Base-by-base conservation (phyloP, 2,113 vertebrate genomes). In the Sylvilagus bachmani region DNA sequence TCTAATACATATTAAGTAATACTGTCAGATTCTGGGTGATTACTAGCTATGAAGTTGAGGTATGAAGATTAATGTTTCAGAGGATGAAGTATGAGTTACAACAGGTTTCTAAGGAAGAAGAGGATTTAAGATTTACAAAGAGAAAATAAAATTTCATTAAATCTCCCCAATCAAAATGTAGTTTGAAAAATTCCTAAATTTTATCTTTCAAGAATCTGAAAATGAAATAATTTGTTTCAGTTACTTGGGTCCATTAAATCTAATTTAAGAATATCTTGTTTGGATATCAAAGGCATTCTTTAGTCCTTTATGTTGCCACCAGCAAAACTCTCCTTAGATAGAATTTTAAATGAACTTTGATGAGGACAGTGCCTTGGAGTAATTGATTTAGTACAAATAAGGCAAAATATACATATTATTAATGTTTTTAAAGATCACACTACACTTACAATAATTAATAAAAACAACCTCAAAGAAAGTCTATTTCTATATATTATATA, bases 291-390 rank as follows among this genome's bases (percentile, higher is more conserved):
- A 97, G 24, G 3, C 19, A 62, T 71, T 67, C 70, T 91, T 90
- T 93, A 53, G 22, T 90, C 82, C 29, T 80, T 67, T 85, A 22
- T 73, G 16, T 74, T 92, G 67, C 82, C 88, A 25, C 53, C 69
- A 29, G n/a, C 86, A 89, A 91, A 96, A 21, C 12, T 91, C 49
- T 81, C 61, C 86, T 95, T 89, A 94, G 62, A n/a, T 11, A 83
- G 89, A 92, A 71, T 92, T 90, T 92, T 86, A 94, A 96, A 94
- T 93, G 64, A 79, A 36, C 31, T 93, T 51, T 86, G 58, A 93
- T 95, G 58, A 93, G 33, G 44, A 80, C 5, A 86, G 24, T 66
- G 53, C 33, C 29, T 53, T 66, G 33, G n/a, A 95, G 24, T 75
- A 83, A 95, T 61, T 83, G 69, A 82, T 83, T 78, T 89, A 91